Evolutionary conservation across 2,797 vertebrate species (phyloP), one percentile per base, ranked within the genome.

Genomic region (Halcyon badia): DNA sequence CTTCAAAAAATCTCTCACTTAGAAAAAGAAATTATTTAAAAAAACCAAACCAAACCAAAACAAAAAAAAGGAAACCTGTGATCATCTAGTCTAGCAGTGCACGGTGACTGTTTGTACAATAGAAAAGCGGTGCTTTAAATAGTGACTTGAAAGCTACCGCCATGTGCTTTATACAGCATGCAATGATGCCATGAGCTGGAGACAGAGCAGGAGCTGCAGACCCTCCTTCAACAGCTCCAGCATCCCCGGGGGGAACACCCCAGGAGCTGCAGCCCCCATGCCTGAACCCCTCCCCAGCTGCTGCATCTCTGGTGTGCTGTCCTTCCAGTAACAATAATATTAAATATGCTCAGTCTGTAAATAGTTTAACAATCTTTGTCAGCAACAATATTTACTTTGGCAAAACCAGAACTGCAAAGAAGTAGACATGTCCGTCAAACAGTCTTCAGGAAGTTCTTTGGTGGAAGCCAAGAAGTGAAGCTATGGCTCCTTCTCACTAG

Each of bases 51-150:
- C 17, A 18, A 42, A 42, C 7, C 42, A 42, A 42, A 18, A 42
- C 39, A 41, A 96, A 9, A 6, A 21, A 30, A 89, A 86, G 8
- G 79, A 94, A 94, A 57, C 94, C 94, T 91, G 96, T 97, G 94
- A 80, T 77, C 18, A 8, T 94, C 97, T 98, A 97, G 83, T 83
- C 95, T 97, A 97, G 91, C 96, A 97, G 98, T 98, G 98, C 97
- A 70, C 92, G 80, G 98, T 98, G 98, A 98, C 95, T 83, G 57
- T 97, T 98, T 98, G 97, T 97, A 98, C 97, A 98, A 97, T 97
- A 97, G 91, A 95, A 97, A 98, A 98, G 97, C 90, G 97, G 96
- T 98, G 98, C 97, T 92, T 98, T 97, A 97, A 98, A 98, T 94
- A 97, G 94, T 95, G 95, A 95, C 69, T 80, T 58, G 75, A 81